Evolutionary conservation across 2,888 invertebrate species (phyloP).

Genomic region (Steromphala cineraria): DNA sequence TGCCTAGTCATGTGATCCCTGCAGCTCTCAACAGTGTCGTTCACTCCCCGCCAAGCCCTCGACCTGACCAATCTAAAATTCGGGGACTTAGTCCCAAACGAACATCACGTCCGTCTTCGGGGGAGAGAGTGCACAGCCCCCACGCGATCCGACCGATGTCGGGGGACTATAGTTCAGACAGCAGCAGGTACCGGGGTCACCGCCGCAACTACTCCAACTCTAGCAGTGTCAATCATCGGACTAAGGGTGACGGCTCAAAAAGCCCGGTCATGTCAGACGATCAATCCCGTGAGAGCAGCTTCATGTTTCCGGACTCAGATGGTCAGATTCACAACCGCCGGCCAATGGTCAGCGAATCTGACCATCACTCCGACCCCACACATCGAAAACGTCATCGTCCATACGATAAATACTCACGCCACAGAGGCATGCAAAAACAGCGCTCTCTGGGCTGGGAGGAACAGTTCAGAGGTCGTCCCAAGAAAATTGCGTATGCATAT

Average conservation of each 20-base stretch:
- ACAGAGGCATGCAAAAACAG: slow-evolving; percentile 59
- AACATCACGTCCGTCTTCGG: neutral
- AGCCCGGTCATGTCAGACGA: slow-evolving; percentile 40
- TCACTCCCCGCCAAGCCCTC: neutral
- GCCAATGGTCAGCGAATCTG: slow-evolving; percentile 56
- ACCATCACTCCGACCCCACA: slow-evolving; percentile 68
- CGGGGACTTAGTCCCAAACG: slow-evolving; percentile 4
- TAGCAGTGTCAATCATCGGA: slow-evolving; percentile 5
- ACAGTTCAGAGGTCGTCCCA: slow-evolving; percentile 56
- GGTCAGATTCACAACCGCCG: slow-evolving; percentile 51
- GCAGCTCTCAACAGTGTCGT: neutral
- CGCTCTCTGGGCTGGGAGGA: slow-evolving; percentile 69
- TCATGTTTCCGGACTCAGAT: slow-evolving; percentile 55
- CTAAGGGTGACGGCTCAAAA: slow-evolving; percentile 29
- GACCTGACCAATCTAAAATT: neutral
- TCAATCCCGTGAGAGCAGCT: slow-evolving; percentile 30
- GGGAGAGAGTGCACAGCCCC: slow-evolving; percentile 28
- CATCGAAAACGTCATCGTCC: slow-evolving; percentile 51
- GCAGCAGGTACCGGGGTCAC: slow-evolving; percentile 48
- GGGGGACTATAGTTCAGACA: slow-evolving; percentile 61
- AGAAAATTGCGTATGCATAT: slow-evolving; percentile 66
- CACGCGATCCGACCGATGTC: slow-evolving; percentile 37
- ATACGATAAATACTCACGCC: slow-evolving; percentile 42
- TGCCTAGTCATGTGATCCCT: slow-evolving; percentile 13
- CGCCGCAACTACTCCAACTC: slow-evolving; percentile 28